Conservation (phyloP, 2,113 vertebrate genomes). For the Alosa alosa region DNA sequence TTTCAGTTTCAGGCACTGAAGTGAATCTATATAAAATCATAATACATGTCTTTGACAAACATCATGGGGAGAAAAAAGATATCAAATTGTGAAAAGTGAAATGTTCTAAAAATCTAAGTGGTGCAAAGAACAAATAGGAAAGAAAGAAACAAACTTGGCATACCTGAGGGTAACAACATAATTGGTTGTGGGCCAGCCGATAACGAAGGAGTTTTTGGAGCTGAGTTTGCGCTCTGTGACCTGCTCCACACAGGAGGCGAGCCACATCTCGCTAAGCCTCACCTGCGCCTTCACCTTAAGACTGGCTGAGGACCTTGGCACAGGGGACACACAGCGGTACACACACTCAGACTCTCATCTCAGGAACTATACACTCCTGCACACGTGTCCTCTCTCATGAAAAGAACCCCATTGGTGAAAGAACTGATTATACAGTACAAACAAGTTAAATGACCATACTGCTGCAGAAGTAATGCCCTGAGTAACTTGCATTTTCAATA, state of each 20-base stretch:
- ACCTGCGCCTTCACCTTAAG: slow-evolving; percentile 77
- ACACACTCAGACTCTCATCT: not conserved
- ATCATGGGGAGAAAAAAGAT: too few species aligned
- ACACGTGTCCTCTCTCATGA: not conserved
- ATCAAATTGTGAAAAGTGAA: too few species aligned
- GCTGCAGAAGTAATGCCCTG: too few species aligned
- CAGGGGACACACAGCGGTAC: slow-evolving; percentile 7
- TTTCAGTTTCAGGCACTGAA: too few species aligned
- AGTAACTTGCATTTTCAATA: too few species aligned
- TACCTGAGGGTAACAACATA: slow-evolving; percentile 76
- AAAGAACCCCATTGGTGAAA: not conserved
- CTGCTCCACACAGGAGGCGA: slow-evolving; percentile 57
- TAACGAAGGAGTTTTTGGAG: slow-evolving; percentile 70
- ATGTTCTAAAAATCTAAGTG: too few species aligned
- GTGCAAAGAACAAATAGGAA: not conserved
- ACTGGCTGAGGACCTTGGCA: slow-evolving; percentile 69
- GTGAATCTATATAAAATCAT: too few species aligned
- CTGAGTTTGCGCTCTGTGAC: slow-evolving; percentile 71
- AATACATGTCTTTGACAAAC: too few species aligned
- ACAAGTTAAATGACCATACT: too few species aligned
- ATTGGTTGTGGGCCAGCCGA: slow-evolving; percentile 78
- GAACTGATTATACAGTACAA: too few species aligned
- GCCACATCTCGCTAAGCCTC: slow-evolving; percentile 72
- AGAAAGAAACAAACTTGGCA: not conserved
- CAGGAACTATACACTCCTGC: not conserved